phyloP scores from a whole-genome alignment of 2,888 invertebrate species.

The Heliconius ethilla region DNA sequence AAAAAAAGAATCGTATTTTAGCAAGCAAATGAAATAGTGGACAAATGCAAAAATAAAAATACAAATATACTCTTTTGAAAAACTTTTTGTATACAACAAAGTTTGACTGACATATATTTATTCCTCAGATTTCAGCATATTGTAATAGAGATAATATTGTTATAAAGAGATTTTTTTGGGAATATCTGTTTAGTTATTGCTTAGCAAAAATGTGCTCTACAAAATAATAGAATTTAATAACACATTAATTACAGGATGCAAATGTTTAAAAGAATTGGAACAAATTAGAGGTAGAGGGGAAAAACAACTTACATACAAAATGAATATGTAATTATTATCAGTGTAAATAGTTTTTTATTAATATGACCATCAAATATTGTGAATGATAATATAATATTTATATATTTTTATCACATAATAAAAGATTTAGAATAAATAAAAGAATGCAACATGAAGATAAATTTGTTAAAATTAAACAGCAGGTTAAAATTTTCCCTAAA shows the following conservation, averaged over 20 bases:
- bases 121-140: not conserved
- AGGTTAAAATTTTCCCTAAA: no score
- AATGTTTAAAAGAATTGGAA: conserved; percentile 32
- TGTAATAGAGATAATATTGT: not conserved
- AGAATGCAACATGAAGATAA: not conserved
- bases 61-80: not conserved
- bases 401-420: not conserved
- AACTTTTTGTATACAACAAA: not conserved
- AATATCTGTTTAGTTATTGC: not conserved
- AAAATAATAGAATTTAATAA: conserved; percentile 17
- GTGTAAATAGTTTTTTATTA: conserved; percentile 17
- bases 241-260: conserved; percentile 22
- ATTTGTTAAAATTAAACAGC: no score
- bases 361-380: conserved; percentile 16
- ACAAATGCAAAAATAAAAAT: not conserved
- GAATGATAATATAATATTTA: not conserved
- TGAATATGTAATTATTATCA: conserved; percentile 3
- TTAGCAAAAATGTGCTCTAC: not conserved
- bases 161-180: not conserved
- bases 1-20: no score
- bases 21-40: not conserved
- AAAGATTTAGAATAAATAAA: not conserved
- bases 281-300: conserved; percentile 27
- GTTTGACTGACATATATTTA: not conserved
- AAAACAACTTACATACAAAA: conserved; percentile 2